These are phyloP conservation scores for Drosophila paramelanica DNA, from an alignment of 2,888 invertebrate genomes.

Conservation along the genomic window DNA sequence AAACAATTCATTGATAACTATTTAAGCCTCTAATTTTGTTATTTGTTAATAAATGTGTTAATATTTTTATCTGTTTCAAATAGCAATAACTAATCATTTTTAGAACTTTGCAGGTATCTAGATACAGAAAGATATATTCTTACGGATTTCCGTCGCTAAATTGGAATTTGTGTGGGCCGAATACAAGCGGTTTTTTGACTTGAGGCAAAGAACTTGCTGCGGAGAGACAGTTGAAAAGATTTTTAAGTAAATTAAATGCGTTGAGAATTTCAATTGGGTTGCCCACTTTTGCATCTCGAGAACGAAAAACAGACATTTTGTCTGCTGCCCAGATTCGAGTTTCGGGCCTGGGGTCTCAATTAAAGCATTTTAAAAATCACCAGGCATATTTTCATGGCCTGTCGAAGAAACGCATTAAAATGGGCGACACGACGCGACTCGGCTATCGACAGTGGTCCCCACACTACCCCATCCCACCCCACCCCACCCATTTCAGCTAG, in stretches of 20 bases:
- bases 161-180: background rate
- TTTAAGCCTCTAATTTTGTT: slow-evolving; percentile 14
- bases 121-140: background rate
- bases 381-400: slow-evolving; percentile 80
- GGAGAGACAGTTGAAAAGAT: slow-evolving; percentile 26
- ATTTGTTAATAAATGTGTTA: slow-evolving; percentile 41
- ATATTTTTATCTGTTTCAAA: background rate
- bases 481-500: background rate
- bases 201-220: slow-evolving; percentile 7
- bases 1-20: slow-evolving; percentile 31
- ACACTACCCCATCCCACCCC: background rate
- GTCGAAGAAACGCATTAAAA: slow-evolving; percentile 79
- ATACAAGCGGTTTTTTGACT: slow-evolving; percentile 4
- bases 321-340: slow-evolving; percentile 56
- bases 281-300: slow-evolving; percentile 72
- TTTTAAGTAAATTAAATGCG: slow-evolving; percentile 71
- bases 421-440: slow-evolving; percentile 61
- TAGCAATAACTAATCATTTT: background rate
- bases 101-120: background rate
- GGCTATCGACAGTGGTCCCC: slow-evolving; percentile 15
- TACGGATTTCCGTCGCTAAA: slow-evolving; percentile 64
- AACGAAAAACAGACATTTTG: slow-evolving; percentile 74
- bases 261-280: slow-evolving; percentile 74
- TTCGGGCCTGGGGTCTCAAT: slow-evolving; percentile 62
- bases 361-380: slow-evolving; percentile 79